Evolutionary conservation across 2,888 invertebrate species (phyloP).

Genomic region (Dryocosmus kuriphilus): DNA sequence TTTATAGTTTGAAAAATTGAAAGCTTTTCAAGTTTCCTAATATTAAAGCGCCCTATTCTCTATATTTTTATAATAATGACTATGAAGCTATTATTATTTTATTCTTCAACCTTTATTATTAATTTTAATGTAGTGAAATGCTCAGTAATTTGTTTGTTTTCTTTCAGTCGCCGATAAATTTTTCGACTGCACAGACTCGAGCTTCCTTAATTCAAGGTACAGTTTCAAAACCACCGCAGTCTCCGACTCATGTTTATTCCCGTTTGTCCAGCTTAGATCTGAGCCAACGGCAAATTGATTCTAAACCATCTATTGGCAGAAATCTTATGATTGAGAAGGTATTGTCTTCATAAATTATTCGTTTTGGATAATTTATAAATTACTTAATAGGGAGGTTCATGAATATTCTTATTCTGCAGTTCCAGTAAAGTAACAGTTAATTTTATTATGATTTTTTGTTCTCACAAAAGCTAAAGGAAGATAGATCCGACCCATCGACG

Average conservation of each 20-base stretch:
- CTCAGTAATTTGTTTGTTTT: neutral
- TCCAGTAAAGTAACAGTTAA: neutral
- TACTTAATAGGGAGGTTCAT: neutral
- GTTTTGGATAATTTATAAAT: constrained; percentile 12
- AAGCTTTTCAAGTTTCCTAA: no score
- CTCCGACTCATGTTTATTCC: constrained; percentile 82
- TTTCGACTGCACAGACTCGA: constrained; percentile 68
- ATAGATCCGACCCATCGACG: constrained; percentile 74
- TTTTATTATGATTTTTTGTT: constrained; percentile 23
- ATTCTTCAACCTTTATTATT: neutral
- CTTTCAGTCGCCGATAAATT: constrained; percentile 67
- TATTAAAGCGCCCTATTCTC: no score
- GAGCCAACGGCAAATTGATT: constrained; percentile 71
- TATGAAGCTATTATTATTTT: neutral
- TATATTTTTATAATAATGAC: no score
- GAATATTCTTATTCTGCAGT: neutral
- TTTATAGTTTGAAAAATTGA: no score
- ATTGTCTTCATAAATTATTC: neutral
- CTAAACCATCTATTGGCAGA: constrained; percentile 74
- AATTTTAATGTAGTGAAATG: neutral
- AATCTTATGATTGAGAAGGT: constrained; percentile 71
- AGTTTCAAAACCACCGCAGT: constrained; percentile 82
- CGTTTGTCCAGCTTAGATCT: constrained; percentile 76
- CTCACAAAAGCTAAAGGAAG: constrained; percentile 68
- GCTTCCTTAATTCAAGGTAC: constrained; percentile 59